Percentiles rank a stretch among this genome's conserved stretches.
phyloP scores from a whole-genome alignment of 2,888 invertebrate species.

The Bruchidius siliquastri region DNA sequence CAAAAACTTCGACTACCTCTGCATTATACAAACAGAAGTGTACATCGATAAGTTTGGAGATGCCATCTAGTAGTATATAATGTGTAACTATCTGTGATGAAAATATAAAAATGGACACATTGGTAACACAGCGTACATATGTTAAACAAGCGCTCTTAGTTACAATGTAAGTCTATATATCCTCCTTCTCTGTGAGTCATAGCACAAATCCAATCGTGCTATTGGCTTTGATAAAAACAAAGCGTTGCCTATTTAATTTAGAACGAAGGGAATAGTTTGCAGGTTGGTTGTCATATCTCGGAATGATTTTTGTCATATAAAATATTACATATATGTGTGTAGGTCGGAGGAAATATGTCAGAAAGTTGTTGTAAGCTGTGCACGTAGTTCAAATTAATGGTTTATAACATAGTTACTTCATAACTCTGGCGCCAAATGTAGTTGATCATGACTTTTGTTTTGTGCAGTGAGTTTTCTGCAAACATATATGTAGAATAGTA shows the following conservation, averaged over 20 bases:
- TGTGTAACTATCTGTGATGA: conserved; percentile 41
- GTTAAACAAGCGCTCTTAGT: conserved; percentile 48
- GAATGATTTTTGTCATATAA: neutral
- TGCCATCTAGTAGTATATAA: conserved; percentile 23
- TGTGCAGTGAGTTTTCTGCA: no score
- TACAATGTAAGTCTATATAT: conserved; percentile 40
- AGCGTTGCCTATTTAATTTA: conserved; percentile 10
- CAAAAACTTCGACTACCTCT: neutral
- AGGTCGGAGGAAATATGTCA: no score
- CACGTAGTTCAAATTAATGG: no score
- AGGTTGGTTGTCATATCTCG: neutral
- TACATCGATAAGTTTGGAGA: conserved; percentile 19
- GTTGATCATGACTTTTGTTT: no score
- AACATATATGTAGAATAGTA: no score
- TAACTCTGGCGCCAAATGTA: no score
- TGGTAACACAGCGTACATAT: conserved; percentile 49
- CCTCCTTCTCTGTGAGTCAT: conserved; percentile 9
- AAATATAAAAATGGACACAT: conserved; percentile 37
- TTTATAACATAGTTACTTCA: no score
- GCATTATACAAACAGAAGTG: conserved; percentile 8
- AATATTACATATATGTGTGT: no score
- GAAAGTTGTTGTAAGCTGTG: no score
- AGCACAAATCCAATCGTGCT: conserved; percentile 12
- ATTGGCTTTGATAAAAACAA: conserved; percentile 1
- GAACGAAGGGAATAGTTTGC: neutral